Percentiles rank a stretch among this genome's conserved stretches.
phyloP scores from a whole-genome alignment of 2,888 invertebrate genomes.

The Aradus depressus region DNA sequence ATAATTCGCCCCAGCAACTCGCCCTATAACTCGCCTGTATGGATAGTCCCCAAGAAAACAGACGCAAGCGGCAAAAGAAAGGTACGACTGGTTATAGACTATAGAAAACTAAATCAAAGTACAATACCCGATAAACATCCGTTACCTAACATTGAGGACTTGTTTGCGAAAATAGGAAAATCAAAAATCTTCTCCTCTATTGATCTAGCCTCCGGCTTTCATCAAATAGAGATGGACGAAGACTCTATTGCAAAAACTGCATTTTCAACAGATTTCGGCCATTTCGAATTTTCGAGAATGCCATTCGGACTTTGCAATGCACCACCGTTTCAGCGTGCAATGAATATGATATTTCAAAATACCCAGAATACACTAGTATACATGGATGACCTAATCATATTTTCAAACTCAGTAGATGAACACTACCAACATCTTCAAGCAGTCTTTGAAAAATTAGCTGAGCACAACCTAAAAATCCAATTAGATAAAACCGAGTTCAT shows the following conservation, averaged over 20 bases:
- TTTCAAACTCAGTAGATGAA: slow-evolving; percentile 7
- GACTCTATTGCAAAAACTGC: slow-evolving; percentile 15
- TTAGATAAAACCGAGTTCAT: slow-evolving; percentile 21
- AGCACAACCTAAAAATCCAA: slow-evolving; percentile 17
- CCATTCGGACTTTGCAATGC: slow-evolving; percentile 15
- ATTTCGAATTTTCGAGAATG: slow-evolving; percentile 14
- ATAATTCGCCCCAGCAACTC: slow-evolving; percentile 17
- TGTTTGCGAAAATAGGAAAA: slow-evolving; percentile 17
- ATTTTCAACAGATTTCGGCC: slow-evolving; percentile 11
- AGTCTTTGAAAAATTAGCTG: slow-evolving; percentile 3
- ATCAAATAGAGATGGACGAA: slow-evolving; percentile 13
- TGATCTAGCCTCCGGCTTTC: slow-evolving; percentile 12
- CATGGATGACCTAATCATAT: slow-evolving; percentile 21
- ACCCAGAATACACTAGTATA: slow-evolving; percentile 19
- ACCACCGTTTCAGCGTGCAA: slow-evolving; percentile 13
- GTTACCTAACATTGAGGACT: slow-evolving; percentile 19
- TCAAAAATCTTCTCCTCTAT: slow-evolving; percentile 12
- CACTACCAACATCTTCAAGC: slow-evolving; percentile 7
- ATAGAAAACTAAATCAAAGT: slow-evolving; percentile 14
- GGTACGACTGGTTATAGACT: slow-evolving; percentile 16
- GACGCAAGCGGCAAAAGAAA: slow-evolving; percentile 16
- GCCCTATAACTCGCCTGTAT: slow-evolving; percentile 10
- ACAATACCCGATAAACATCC: slow-evolving; percentile 20
- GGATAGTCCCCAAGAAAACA: slow-evolving; percentile 13
- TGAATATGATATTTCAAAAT: slow-evolving; percentile 7